Conservation (phyloP, 2,113 vertebrate species). For the Hystrix brachyura region DNA sequence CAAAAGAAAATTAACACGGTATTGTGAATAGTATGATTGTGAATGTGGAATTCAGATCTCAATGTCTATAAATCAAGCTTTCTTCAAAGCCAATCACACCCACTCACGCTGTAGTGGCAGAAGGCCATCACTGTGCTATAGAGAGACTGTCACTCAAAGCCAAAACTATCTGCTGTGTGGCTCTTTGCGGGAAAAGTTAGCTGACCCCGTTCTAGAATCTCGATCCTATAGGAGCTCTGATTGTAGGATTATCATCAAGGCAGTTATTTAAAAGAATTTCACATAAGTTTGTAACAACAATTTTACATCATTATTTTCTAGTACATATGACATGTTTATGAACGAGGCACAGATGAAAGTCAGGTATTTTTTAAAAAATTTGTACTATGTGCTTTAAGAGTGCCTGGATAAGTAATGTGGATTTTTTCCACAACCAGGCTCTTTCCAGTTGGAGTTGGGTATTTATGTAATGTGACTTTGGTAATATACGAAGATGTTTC, state of each 20-base stretch:
- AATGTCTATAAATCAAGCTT: background rate
- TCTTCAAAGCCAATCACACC: background rate
- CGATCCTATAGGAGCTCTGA: background rate
- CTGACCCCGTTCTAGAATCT: background rate
- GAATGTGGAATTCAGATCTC: background rate
- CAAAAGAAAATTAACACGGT: background rate
- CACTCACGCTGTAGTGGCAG: background rate
- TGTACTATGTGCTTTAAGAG: background rate
- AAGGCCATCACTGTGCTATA: background rate
- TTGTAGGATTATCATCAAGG: background rate
- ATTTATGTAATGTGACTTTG: background rate
- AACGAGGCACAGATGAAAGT: background rate
- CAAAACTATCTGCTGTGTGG: background rate
- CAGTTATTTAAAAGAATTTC: background rate
- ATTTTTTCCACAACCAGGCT: background rate
- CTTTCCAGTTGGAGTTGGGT: background rate
- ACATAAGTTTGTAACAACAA: background rate
- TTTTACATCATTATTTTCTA: background rate
- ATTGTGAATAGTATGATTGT: background rate
- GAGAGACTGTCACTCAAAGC: background rate
- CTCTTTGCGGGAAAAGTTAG: background rate
- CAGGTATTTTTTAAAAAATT: background rate
- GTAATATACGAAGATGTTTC: background rate
- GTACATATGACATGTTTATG: background rate
- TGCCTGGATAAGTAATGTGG: background rate